Evolutionary conservation across 2,113 vertebrate genomes (phyloP).

Genomic region (Eurystomus gularis): DNA sequence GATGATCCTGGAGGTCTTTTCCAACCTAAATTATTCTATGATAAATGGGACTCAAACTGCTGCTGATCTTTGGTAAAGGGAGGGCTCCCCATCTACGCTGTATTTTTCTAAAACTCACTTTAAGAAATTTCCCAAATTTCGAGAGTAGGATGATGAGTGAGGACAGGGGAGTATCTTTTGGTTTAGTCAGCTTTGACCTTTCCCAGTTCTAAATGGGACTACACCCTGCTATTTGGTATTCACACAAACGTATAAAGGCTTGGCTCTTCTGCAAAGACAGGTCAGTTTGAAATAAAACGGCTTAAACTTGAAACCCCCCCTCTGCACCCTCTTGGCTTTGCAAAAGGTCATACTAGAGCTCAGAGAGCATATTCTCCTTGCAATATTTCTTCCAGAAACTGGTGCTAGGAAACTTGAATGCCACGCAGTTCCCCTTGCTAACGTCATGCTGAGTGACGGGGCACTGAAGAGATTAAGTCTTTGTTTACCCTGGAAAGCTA

Average conservation of each 20-base stretch:
- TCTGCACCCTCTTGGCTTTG: not conserved
- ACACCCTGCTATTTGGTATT: not conserved
- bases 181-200: not conserved
- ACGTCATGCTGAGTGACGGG: rapidly evolving
- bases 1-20: no score
- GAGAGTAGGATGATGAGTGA: not conserved
- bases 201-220: not conserved
- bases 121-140: not conserved
- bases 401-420: not conserved
- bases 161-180: not conserved
- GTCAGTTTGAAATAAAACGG: not conserved
- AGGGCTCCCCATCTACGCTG: not conserved
- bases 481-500: conserved; percentile 16
- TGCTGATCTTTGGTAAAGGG: not conserved
- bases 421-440: not conserved
- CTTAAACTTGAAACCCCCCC: not conserved
- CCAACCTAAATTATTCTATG: no score
- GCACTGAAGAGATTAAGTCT: not conserved
- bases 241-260: not conserved
- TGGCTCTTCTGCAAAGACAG: not conserved
- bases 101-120: not conserved
- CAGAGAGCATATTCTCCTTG: not conserved
- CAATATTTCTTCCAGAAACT: not conserved
- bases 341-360: not conserved
- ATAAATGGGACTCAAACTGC: not conserved